Evolutionary conservation across 2,797 vertebrate genomes (phyloP), one percentile per base, ranked within the genome.

Genomic region (Myripristis murdjan): DNA sequence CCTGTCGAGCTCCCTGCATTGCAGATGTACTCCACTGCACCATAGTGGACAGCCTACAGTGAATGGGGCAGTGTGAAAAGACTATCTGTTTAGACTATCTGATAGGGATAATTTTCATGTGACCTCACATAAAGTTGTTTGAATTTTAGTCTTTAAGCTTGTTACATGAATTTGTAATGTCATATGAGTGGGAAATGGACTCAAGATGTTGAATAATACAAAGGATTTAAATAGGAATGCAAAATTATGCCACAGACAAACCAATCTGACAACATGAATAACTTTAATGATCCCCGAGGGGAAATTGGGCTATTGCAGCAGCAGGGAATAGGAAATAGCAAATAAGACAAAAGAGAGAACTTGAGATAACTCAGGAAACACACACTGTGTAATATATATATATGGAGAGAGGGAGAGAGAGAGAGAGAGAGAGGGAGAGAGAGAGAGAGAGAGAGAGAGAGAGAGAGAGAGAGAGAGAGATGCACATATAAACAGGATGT

Each of bases 11-110:
- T 66, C 86, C 82, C 87, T 86, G 90, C 88, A 91, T 91, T 90
- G 89, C 92, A 89, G 88, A 92, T 92, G 83, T 87, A 87, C 88
- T 90, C 87, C 74, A 83, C 88, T 90, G 88, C 85, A 24, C 85
- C 83, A 87, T 31, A 71, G 79, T 83, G 87, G 80, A 84, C 85
- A 71, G 77, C 89, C 79, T 86, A 79, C 67, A 48, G 62, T 51
- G 81, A 84, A 76, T 71, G 71, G 75, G 66, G 63, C 74, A 74
- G 43, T 56, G 85, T 75, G 80, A 75, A 72, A 65, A 82, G 64
- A 60, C 78, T 51, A 4, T 15, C 55, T 58, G 59, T 75, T 72
- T 60, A 74, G 70, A 64, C 71, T 39, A 76, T 73, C 73, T 81
- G 69, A 67, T 70, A 67, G 77, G 47, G 31, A 82, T 55, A 26